A percentile compares a stretch with the other conserved stretches of the same genome.
Conservation (phyloP, 1,140 invertebrate genomes). For the Zaprionus ornatus region DNA sequence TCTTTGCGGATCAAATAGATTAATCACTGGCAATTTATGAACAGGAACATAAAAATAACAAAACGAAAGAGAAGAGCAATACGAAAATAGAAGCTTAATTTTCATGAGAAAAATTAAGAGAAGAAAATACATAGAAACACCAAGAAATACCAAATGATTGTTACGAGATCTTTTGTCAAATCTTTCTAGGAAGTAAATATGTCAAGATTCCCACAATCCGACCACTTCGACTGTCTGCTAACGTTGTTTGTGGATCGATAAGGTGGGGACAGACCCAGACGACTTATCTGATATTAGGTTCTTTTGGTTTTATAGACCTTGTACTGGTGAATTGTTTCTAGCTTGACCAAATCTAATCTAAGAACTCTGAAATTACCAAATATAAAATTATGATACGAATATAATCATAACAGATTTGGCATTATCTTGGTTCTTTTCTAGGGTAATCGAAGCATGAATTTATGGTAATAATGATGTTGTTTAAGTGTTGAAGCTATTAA, state of each 20-base stretch:
- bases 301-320: neutral
- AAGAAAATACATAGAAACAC: neutral
- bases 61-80: slow-evolving; percentile 36
- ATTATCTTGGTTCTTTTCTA: slow-evolving; percentile 7
- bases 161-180: slow-evolving; percentile 1
- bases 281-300: neutral
- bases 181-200: slow-evolving; percentile 24
- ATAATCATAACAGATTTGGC: slow-evolving; percentile 1
- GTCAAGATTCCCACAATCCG: neutral
- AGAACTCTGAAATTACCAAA: neutral
- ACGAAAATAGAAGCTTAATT: slow-evolving; percentile 34
- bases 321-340: neutral
- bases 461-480: neutral
- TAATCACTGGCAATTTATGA: slow-evolving; percentile 79
- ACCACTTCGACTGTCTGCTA: neutral
- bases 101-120: neutral
- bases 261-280: neutral
- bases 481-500: neutral
- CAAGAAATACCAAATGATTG: slow-evolving; percentile 8
- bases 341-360: slow-evolving; percentile 5
- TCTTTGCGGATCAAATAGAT: slow-evolving; percentile 74
- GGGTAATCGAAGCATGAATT: neutral
- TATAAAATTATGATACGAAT: neutral
- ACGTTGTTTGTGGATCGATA: neutral
- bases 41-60: slow-evolving; percentile 70